Evolutionary conservation across 1,140 invertebrate species (phyloP).

Genomic region (Chelonus insularis): DNA sequence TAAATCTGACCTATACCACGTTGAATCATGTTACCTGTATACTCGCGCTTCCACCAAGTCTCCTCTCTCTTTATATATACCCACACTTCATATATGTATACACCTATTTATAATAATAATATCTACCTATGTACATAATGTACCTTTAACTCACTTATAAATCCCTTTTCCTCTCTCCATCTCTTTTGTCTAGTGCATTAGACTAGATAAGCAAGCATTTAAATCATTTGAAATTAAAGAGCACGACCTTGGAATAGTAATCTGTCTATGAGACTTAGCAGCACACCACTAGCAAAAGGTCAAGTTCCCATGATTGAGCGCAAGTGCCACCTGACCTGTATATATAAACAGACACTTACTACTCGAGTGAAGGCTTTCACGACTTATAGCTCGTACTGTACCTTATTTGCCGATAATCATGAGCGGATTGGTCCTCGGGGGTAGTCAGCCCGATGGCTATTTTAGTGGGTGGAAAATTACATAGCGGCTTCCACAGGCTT

Average conservation of each 20-base stretch:
- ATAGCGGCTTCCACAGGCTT: conserved; percentile 59
- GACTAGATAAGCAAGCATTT: conserved; percentile 7
- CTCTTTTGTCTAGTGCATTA: background rate
- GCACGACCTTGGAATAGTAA: conserved; percentile 17
- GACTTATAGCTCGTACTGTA: conserved; percentile 44
- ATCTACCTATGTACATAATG: background rate
- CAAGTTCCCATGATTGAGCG: conserved; percentile 29
- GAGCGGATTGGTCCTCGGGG: conserved; percentile 45
- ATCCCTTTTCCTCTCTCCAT: background rate
- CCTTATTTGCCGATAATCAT: conserved; percentile 61
- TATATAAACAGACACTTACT: conserved; percentile 4
- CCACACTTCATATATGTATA: background rate
- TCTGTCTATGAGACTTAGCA: conserved; percentile 8
- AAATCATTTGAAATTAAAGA: conserved; percentile 7
- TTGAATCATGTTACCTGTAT: conserved; percentile 60
- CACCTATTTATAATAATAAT: background rate
- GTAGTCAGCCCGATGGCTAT: conserved; percentile 54
- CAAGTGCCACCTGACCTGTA: conserved; percentile 1
- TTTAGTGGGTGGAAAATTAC: conserved; percentile 63
- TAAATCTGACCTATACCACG: conserved; percentile 61
- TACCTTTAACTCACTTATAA: background rate
- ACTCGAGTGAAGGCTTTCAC: background rate
- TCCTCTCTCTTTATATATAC: background rate
- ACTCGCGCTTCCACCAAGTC: too few species aligned
- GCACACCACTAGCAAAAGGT: conserved; percentile 25